phyloP scores from a whole-genome alignment of 2,797 vertebrate species.

The Manis pentadactyla region DNA sequence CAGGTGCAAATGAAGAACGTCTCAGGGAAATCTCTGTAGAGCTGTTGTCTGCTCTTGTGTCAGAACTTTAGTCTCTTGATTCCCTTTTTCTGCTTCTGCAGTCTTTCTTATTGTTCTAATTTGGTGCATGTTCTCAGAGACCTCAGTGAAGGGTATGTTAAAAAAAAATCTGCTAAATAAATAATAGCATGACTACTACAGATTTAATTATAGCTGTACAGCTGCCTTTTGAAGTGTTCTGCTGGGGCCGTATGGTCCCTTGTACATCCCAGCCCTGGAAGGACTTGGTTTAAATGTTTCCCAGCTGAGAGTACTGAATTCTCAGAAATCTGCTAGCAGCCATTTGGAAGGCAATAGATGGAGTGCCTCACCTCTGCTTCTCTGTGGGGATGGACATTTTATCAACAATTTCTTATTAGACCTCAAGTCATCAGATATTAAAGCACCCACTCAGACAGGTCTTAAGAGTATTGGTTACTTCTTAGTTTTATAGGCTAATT shows the following conservation, averaged over 20 bases:
- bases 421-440: background rate
- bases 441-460: background rate
- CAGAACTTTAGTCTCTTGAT: background rate
- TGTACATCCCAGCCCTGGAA: slow-evolving; percentile 2
- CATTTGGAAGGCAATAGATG: background rate
- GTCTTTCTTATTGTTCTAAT: slow-evolving; percentile 75
- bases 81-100: slow-evolving; percentile 8
- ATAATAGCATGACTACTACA: slow-evolving; percentile 77
- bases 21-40: background rate
- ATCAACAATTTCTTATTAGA: slow-evolving; percentile 13
- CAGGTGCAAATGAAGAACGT: background rate
- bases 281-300: background rate
- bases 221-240: slow-evolving; percentile 68
- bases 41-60: background rate
- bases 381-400: background rate
- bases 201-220: slow-evolving; percentile 76
- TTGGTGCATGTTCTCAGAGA: slow-evolving; percentile 75
- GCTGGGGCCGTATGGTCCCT: slow-evolving; percentile 42
- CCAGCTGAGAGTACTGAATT: background rate
- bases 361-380: background rate
- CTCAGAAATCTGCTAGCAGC: background rate
- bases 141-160: slow-evolving; percentile 64
- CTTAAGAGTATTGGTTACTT: background rate
- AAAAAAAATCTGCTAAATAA: slow-evolving; percentile 73
- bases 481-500: background rate